A percentile compares a stretch with the other conserved stretches of the same genome.
These are phyloP conservation scores for Rapana venosa DNA, from an alignment of 2,888 invertebrate genomes.

Conservation along the genomic window DNA sequence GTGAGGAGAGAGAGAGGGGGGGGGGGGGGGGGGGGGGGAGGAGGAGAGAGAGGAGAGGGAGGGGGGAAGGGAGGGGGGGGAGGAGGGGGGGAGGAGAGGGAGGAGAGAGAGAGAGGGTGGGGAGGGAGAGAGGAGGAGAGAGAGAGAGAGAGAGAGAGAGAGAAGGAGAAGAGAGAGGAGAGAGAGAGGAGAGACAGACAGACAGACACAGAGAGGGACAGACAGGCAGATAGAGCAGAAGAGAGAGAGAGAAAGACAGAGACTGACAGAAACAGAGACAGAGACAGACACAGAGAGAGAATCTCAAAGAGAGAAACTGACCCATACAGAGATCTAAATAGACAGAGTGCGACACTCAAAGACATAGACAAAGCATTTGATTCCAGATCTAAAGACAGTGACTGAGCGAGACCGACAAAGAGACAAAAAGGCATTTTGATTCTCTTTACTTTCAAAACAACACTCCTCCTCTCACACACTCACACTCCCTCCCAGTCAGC, in stretches of 20 bases:
- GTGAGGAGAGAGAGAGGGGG: background rate
- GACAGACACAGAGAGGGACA: too few species aligned
- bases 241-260: too few species aligned
- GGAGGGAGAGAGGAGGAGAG: background rate
- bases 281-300: background rate
- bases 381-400: background rate
- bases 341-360: too few species aligned
- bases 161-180: background rate
- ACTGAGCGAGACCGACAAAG: background rate
- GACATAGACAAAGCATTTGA: background rate
- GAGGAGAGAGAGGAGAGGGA: background rate
- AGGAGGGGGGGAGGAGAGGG: background rate
- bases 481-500: background rate
- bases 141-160: slow-evolving; percentile 19
- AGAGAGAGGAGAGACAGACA: background rate
- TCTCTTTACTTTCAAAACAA: background rate
- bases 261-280: too few species aligned
- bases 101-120: background rate
- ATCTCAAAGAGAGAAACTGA: slow-evolving; percentile 20
- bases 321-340: too few species aligned
- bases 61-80: background rate
- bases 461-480: too few species aligned
- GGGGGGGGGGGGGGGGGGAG: background rate
- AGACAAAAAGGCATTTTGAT: background rate
- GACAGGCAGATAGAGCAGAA: too few species aligned